A percentile compares a stretch with the other conserved stretches of the same genome.
These are phyloP conservation scores for Drosophila subpulchrella DNA, from an alignment of 1,140 invertebrate species.

Conservation along the genomic window DNA sequence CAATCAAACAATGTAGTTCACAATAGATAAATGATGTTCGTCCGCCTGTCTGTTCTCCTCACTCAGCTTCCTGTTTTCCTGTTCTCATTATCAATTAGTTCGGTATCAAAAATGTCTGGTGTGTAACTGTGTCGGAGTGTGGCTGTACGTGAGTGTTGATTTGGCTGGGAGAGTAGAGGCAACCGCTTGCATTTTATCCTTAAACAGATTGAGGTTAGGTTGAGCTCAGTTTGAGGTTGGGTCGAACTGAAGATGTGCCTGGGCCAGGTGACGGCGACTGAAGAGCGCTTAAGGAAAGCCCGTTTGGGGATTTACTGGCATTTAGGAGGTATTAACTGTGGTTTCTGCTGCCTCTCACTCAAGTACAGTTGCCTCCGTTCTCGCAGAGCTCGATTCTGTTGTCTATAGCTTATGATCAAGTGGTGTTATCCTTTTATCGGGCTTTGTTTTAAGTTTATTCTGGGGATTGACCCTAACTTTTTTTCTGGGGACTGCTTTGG, in stretches of 20 bases:
- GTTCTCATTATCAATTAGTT: constrained; percentile 39
- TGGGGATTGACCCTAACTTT: constrained; percentile 15
- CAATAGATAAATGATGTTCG: constrained; percentile 52
- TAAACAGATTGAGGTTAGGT: constrained; percentile 65
- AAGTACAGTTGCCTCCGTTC: constrained; percentile 32
- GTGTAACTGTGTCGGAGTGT: constrained; percentile 33
- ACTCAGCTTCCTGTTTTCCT: constrained; percentile 14
- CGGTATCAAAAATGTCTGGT: constrained; percentile 64
- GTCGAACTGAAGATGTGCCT: constrained; percentile 32
- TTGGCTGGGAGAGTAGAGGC: constrained; percentile 49
- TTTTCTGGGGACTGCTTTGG: constrained; percentile 9
- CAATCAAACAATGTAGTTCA: constrained; percentile 77
- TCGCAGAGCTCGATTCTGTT: constrained; percentile 28
- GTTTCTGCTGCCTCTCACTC: neutral
- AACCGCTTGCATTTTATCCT: constrained; percentile 48
- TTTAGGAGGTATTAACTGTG: neutral
- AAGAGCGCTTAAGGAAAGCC: constrained; percentile 11
- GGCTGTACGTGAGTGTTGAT: constrained; percentile 29
- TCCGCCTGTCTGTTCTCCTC: constrained; percentile 7
- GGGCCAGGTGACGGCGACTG: constrained; percentile 20
- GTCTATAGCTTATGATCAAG: constrained; percentile 57
- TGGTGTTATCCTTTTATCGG: constrained; percentile 47
- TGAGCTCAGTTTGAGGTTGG: constrained; percentile 27
- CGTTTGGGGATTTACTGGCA: neutral
- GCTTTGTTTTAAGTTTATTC: constrained; percentile 41